These are phyloP conservation scores for Gambusia yucatana DNA, from an alignment of 2,797 vertebrate genomes.

Conservation along the genomic window DNA sequence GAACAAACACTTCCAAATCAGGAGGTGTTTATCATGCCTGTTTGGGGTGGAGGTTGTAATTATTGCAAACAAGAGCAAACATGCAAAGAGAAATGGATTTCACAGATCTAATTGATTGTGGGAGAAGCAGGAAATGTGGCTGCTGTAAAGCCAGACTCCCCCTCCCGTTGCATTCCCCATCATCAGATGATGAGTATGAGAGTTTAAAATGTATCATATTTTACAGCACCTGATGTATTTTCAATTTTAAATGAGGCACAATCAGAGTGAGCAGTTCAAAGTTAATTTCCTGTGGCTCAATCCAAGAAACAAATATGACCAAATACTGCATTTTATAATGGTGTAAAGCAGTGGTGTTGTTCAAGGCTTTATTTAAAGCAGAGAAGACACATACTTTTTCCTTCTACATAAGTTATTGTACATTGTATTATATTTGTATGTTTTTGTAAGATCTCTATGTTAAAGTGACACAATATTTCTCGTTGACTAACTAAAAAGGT, in stretches of 20 bases:
- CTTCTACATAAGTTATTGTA: neutral
- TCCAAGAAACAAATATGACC: conserved; percentile 50
- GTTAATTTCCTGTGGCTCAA: conserved; percentile 51
- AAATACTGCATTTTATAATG: neutral
- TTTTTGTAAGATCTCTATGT: neutral
- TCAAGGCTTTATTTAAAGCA: neutral
- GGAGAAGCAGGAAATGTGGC: conserved; percentile 64
- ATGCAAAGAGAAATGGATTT: conserved; percentile 84
- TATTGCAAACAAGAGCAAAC: conserved; percentile 84
- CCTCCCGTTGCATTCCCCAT: neutral
- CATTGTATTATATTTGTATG: neutral
- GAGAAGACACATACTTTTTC: neutral
- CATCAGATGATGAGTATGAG: conserved; percentile 37
- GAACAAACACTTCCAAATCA: conserved; percentile 80
- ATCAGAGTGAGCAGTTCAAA: conserved; percentile 16
- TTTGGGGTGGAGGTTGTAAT: conserved; percentile 81
- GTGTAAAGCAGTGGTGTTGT: neutral
- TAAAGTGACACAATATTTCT: too few relatives aligned
- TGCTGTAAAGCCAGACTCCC: conserved; percentile 39
- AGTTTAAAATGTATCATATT: conserved; percentile 68
- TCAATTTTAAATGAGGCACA: conserved; percentile 49
- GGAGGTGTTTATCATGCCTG: conserved; percentile 75
- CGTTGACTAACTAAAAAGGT: too few relatives aligned
- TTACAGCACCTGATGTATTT: conserved; percentile 66
- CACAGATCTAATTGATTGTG: conserved; percentile 84